Percentiles rank a stretch among this genome's conserved stretches.
Conservation (phyloP, 1,140 invertebrate genomes). For the Neodiprion pinetum region DNA sequence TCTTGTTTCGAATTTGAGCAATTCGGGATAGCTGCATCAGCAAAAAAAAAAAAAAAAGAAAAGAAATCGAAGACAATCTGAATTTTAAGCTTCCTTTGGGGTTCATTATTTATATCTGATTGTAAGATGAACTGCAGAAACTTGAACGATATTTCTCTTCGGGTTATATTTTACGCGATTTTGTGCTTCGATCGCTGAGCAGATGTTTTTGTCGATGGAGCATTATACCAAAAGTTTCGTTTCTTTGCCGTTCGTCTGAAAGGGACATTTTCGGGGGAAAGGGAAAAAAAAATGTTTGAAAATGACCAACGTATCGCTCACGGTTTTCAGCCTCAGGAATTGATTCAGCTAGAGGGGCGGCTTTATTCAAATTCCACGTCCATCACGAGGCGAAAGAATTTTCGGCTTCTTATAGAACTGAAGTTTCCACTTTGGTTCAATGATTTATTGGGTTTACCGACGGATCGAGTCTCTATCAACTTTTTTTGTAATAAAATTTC, state of each 20-base stretch:
- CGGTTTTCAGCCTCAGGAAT: too few species aligned
- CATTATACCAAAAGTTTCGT: not conserved
- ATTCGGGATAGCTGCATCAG: too few species aligned
- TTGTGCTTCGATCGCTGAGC: too few species aligned
- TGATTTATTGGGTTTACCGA: not conserved
- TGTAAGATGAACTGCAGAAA: too few species aligned
- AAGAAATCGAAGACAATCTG: too few species aligned
- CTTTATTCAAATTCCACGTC: constrained; percentile 1
- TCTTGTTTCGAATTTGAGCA: too few species aligned
- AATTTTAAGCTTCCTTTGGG: too few species aligned
- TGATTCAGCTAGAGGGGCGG: not conserved
- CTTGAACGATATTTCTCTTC: too few species aligned
- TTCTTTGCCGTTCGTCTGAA: not conserved
- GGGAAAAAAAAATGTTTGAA: not conserved
- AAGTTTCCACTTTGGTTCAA: not conserved
- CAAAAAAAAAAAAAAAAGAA: too few species aligned
- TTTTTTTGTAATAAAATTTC: not conserved
- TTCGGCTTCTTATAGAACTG: not conserved
- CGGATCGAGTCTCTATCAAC: not conserved
- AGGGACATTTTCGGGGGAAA: not conserved
- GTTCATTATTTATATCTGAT: too few species aligned
- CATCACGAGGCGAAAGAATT: not conserved
- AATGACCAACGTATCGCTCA: not conserved
- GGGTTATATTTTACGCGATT: too few species aligned
- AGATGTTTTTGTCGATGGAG: too few species aligned